Evolutionary conservation across 2,113 vertebrate species (phyloP), one percentile per base, ranked within the genome.

Genomic region (Petaurus breviceps): DNA sequence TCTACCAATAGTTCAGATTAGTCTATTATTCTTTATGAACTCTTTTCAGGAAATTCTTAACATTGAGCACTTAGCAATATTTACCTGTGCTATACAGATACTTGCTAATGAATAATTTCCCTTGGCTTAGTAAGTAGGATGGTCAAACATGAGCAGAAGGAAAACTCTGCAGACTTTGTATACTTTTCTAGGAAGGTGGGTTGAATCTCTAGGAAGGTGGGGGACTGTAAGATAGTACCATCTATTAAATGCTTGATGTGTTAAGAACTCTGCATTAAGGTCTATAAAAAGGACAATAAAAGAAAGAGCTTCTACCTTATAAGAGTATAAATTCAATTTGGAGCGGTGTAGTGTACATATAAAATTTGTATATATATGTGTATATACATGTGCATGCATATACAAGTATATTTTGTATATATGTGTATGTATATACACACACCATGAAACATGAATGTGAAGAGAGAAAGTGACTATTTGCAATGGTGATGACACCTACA

Each of bases 61-160:
- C 95, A 93, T 93, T 54, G 91, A 97, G 23, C 4, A 23, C 52
- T 93, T 90, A 91, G 94, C 68, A 95, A 92, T 91, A 96, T 84
- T 57, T n/a, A 95, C 57, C 91, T 92, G 46, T 55, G 93, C 93
- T 93, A 94, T 53, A 54, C 55, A 57, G 52, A 8, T 89, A 31
- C 55, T 37, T 68, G n/a, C 68, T 94, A 92, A 61, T 96, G 50
- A 92, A 84, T 26, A 89, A 90, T 97, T 91, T 57, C 92, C 54
- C 54, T 43, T 26, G 51, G 54, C n/a, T 95, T 31, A 25, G 12
- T 3, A 47, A 49, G 47, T 0, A 14, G 4, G 7, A 26, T 22
- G n/a, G 1, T 95, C 26, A 54, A 37, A 94, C 31, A 84, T 37
- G 31, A 43, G 52, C 55, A 84, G 1, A 52, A 37, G 24, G 50